Conservation (phyloP, 2,113 vertebrate species). For the Alaudala cheleensis region DNA sequence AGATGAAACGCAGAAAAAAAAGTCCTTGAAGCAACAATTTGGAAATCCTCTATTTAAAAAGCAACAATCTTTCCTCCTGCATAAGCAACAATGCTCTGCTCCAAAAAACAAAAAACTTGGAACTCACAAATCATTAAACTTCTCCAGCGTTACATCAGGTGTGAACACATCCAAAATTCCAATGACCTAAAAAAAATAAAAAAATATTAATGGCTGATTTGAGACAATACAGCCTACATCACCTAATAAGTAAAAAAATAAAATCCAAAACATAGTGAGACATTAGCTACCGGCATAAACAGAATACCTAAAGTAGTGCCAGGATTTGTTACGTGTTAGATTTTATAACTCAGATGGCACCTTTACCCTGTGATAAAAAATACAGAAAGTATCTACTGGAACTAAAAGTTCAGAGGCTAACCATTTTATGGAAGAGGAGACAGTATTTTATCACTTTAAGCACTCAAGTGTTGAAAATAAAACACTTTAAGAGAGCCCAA, state of each 20-base stretch:
- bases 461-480: background rate
- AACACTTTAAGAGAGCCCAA: background rate
- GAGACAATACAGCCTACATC: background rate
- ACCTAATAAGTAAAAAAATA: background rate
- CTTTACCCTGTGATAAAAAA: background rate
- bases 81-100: background rate
- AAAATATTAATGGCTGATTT: background rate
- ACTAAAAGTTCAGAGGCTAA: background rate
- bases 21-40: background rate
- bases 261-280: background rate
- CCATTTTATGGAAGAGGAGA: background rate
- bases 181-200: constrained; percentile 82
- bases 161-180: constrained; percentile 95
- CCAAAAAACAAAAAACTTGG: background rate
- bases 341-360: background rate
- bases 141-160: constrained; percentile 87
- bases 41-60: background rate
- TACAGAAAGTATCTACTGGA: background rate
- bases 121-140: constrained; percentile 96
- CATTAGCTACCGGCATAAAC: background rate
- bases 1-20: background rate
- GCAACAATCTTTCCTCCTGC: fast-evolving
- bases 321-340: background rate
- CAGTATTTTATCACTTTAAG: background rate
- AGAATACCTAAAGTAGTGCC: background rate